These are phyloP conservation scores for Colletes gigas DNA, from an alignment of 1,140 invertebrate species.

Conservation along the genomic window DNA sequence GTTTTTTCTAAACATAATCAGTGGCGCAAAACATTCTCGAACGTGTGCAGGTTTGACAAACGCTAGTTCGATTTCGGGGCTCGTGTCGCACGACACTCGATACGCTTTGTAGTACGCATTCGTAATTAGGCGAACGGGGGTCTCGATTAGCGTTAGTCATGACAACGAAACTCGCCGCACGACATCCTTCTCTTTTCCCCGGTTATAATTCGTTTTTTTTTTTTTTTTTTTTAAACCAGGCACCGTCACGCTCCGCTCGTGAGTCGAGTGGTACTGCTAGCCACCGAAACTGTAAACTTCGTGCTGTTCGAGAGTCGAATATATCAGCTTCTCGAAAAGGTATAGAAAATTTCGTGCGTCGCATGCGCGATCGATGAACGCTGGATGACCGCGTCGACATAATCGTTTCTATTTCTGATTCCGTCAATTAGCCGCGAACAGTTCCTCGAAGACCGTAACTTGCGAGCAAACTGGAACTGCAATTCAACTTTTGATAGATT, in stretches of 20 bases:
- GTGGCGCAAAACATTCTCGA: too few species aligned
- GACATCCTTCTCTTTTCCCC: constrained; percentile 60
- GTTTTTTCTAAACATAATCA: too few species aligned
- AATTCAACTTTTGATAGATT: constrained; percentile 25
- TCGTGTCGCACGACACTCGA: constrained; percentile 38
- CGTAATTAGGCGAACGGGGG: constrained; percentile 59
- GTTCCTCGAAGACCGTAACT: not conserved
- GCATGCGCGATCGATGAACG: constrained; percentile 63
- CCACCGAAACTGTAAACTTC: constrained; percentile 73
- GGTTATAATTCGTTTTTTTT: constrained; percentile 64
- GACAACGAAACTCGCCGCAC: constrained; percentile 54
- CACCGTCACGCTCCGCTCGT: constrained; percentile 73
- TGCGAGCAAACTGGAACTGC: not conserved
- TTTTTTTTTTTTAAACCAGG: constrained; percentile 61
- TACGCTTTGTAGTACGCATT: constrained; percentile 43
- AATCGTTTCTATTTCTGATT: too few species aligned
- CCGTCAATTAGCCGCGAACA: too few species aligned
- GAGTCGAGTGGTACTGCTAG: constrained; percentile 77
- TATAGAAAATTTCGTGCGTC: constrained; percentile 48
- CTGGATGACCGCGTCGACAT: not conserved
- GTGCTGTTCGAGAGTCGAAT: constrained; percentile 66
- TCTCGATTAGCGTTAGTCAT: constrained; percentile 60
- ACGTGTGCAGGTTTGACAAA: too few species aligned
- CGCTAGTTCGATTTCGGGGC: constrained; percentile 13
- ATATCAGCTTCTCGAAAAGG: constrained; percentile 71